Base-by-base conservation (phyloP, 2,797 vertebrate species). In the Crocodylus rhombifer region DNA sequence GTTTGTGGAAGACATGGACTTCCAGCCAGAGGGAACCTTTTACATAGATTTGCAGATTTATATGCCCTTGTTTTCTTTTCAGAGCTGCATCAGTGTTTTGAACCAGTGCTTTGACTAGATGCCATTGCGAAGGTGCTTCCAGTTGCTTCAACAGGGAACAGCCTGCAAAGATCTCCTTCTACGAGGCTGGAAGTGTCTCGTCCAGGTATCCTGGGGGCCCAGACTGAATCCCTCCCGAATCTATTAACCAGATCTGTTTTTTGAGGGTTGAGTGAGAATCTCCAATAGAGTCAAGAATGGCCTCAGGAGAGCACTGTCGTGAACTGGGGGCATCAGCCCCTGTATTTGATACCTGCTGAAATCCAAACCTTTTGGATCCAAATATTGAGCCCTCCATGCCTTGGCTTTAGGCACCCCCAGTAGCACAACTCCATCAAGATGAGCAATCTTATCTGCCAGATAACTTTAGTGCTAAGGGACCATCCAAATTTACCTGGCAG, bases 71-170 rank as follows among this genome's bases (percentile, higher is more conserved):
- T 73, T 55, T 16, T 61, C 63, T n/a, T 77, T 58, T 0, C 6
- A 2, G 8, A 60, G 12, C 63, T 62, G 21, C 74, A 12, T 5
- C 36, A 3, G 11, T 2, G 9, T 30, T 62, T 76, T 74, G 30
- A 86, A 83, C 18, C 9, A 0, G 0, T 33, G 11, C 14, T 2
- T 64, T 6, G 56, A 21, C 13, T 42, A 21, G 67, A 20, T 71
- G 61, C 23, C 61, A 62, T 62, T 62, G 17, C 11, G 61, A 21
- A 25, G 12, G 23, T 12, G 2, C 62, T 2, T 3, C 77, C 62
- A 67, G 0, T 0, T 73, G 20, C 71, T 90, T 51, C 74, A 65
- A 10, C 25, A 14, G 21, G 33, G 67, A 65, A 61, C 62, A 65
- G 87, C 30, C 58, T 28, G 15, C 14, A 10, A 69, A 86, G 14